Percentiles rank a stretch among this genome's conserved stretches.
These are phyloP conservation scores for Vulpes vulpes DNA, from an alignment of 2,113 vertebrate species.

Conservation along the genomic window DNA sequence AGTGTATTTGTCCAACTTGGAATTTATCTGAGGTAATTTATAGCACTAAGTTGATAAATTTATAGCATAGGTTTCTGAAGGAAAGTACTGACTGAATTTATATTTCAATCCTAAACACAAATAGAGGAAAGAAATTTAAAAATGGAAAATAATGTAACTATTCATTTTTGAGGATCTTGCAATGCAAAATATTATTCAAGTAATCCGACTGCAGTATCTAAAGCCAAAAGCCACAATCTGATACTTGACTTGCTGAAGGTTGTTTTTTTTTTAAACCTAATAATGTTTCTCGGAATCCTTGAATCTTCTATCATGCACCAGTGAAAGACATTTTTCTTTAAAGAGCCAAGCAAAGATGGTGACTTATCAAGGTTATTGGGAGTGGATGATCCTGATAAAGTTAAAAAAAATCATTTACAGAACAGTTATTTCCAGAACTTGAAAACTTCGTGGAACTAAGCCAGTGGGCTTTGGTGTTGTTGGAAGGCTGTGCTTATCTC, in stretches of 20 bases:
- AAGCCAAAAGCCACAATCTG: conserved; percentile 37
- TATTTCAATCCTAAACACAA: neutral
- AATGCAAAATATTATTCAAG: conserved; percentile 40
- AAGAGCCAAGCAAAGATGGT: neutral
- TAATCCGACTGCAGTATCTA: neutral
- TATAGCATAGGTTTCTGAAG: conserved; percentile 10
- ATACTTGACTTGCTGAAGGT: neutral
- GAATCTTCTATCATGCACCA: neutral
- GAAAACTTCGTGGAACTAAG: neutral
- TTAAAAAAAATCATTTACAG: neutral
- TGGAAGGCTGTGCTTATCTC: conserved; percentile 12
- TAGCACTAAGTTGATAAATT: neutral
- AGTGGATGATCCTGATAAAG: neutral
- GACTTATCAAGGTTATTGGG: neutral
- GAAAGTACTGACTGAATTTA: neutral
- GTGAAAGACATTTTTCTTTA: conserved; percentile 28
- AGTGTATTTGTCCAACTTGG: neutral
- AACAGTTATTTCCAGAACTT: neutral
- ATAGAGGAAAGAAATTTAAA: neutral
- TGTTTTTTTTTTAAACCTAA: neutral
- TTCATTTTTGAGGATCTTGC: conserved; percentile 21
- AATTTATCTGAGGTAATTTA: neutral
- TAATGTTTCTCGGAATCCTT: conserved; percentile 11
- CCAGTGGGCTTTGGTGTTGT: neutral
- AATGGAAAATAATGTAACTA: neutral